Percentiles rank a stretch among this genome's conserved stretches.
Conservation (phyloP, 2,888 invertebrate genomes). For the Sericinus montela region DNA sequence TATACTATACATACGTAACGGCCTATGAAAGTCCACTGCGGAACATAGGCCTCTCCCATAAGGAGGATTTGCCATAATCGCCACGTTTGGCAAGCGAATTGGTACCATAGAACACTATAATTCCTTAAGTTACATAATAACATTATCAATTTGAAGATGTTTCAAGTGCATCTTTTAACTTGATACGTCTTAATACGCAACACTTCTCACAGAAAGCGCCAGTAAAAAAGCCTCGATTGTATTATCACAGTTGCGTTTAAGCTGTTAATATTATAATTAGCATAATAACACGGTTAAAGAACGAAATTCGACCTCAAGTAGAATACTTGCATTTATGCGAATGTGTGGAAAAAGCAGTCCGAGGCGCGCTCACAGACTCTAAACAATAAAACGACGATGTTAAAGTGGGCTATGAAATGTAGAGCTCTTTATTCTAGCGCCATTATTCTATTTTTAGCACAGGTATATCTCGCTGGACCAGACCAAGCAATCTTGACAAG, state of each 20-base stretch:
- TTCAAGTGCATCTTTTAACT: slow-evolving; percentile 51
- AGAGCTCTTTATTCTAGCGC: slow-evolving; percentile 41
- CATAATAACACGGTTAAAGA: slow-evolving; percentile 46
- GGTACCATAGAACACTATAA: too few species aligned
- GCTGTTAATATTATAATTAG: slow-evolving; percentile 53
- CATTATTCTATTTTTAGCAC: slow-evolving; percentile 52
- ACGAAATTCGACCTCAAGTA: slow-evolving; percentile 15
- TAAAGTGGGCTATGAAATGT: slow-evolving; percentile 41
- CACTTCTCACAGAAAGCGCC: slow-evolving; percentile 25
- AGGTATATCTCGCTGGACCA: slow-evolving; percentile 42
- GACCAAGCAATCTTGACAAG: slow-evolving; percentile 39
- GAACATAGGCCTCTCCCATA: too few species aligned
- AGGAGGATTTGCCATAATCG: too few species aligned
- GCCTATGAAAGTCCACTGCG: too few species aligned
- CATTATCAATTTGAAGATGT: slow-evolving; percentile 30
- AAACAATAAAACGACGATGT: slow-evolving; percentile 29
- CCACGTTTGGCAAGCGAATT: too few species aligned
- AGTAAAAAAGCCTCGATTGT: slow-evolving; percentile 36
- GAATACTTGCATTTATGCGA: slow-evolving; percentile 9
- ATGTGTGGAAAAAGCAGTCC: slow-evolving; percentile 16
- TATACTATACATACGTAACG: too few species aligned
- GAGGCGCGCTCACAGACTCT: slow-evolving; percentile 24
- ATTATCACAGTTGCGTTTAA: slow-evolving; percentile 26
- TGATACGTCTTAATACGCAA: slow-evolving; percentile 29
- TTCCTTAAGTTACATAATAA: neutral